Conservation (phyloP, 2,888 invertebrate genomes). For the Autographa pulchrina region DNA sequence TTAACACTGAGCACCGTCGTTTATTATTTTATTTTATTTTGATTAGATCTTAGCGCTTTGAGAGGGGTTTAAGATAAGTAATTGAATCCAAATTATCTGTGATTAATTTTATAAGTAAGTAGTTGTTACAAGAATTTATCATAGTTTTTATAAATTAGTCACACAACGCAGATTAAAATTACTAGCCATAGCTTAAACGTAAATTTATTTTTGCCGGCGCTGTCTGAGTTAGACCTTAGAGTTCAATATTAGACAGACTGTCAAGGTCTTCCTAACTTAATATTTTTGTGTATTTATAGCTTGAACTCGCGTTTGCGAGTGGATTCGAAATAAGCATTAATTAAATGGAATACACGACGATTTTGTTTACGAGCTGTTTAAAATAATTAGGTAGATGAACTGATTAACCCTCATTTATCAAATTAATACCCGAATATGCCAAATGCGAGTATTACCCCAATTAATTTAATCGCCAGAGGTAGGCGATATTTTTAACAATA, state of each 20-base stretch:
- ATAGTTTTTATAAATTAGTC: neutral
- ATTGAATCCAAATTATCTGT: conserved; percentile 31
- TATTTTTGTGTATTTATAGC: conserved; percentile 19
- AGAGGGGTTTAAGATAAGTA: conserved; percentile 44
- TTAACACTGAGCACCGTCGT: conserved; percentile 86
- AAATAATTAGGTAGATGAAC: conserved; percentile 80
- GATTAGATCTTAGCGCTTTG: conserved; percentile 66
- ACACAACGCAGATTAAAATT: conserved; percentile 9
- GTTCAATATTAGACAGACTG: conserved; percentile 8
- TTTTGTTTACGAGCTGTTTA: conserved; percentile 75
- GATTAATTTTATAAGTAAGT: conserved; percentile 28
- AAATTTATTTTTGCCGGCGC: conserved; percentile 5
- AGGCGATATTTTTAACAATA: conserved; percentile 76
- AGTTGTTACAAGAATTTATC: conserved; percentile 9
- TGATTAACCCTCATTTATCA: conserved; percentile 82
- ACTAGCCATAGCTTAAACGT: neutral
- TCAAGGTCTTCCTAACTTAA: conserved; percentile 15
- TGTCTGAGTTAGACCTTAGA: neutral
- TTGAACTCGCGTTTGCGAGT: conserved; percentile 22
- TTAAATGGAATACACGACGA: conserved; percentile 56
- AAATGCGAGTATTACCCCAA: conserved; percentile 76
- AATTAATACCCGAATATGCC: conserved; percentile 77
- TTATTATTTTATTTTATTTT: conserved; percentile 79
- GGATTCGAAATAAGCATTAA: conserved; percentile 59
- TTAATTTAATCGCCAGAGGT: conserved; percentile 78